Conservation (phyloP, 2,113 vertebrate species). For the Dipodomys ordii region DNA sequence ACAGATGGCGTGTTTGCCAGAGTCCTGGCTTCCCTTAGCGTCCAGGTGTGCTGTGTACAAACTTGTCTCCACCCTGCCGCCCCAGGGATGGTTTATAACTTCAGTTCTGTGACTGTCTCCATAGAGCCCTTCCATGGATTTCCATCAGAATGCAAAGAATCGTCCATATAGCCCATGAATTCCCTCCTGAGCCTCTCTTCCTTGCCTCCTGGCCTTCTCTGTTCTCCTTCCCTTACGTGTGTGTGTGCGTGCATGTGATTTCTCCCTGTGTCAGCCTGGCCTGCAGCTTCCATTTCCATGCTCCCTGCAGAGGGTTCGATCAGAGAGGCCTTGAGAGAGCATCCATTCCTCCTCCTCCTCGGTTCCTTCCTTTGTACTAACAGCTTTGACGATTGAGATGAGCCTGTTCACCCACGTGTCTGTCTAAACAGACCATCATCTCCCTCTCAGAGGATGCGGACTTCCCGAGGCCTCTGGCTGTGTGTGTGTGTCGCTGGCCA, state of each 20-base stretch:
- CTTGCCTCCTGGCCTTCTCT: background rate
- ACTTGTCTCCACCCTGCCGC: background rate
- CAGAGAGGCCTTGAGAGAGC: background rate
- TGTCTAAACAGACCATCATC: background rate
- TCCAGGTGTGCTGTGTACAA: background rate
- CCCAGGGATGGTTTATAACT: background rate
- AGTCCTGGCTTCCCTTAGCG: background rate
- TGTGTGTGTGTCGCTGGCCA: background rate
- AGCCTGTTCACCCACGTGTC: background rate
- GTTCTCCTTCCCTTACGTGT: background rate
- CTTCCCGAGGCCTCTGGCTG: no score
- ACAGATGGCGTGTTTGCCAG: background rate
- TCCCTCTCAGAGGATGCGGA: background rate
- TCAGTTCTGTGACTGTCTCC: background rate
- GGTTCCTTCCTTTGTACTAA: background rate
- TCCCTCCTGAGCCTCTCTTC: background rate
- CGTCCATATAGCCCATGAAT: background rate
- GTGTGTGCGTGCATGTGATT: background rate
- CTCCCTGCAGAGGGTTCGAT: background rate
- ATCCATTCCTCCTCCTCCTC: background rate
- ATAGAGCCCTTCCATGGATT: background rate
- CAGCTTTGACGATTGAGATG: background rate
- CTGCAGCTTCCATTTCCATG: background rate
- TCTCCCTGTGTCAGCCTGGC: background rate
- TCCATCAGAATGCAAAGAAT: background rate